Evolutionary conservation across 2,113 vertebrate species (phyloP).

Genomic region (Kobus ellipsiprymnus): DNA sequence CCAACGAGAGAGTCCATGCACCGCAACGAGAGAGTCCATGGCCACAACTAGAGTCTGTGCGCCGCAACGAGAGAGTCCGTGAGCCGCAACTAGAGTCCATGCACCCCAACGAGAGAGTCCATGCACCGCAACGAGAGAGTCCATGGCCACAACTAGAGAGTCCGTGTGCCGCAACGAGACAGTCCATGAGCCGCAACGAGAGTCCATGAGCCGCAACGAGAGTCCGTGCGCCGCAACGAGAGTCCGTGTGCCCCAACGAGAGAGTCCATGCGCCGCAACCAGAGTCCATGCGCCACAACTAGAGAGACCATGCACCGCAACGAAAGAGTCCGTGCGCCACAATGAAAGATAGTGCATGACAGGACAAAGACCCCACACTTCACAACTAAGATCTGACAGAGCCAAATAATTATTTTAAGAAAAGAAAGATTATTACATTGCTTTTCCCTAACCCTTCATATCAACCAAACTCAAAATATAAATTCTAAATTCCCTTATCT

Average conservation of each 20-base stretch:
- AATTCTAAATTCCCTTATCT: background rate
- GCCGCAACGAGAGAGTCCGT: accelerated
- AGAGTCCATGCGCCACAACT: no score
- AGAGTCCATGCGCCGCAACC: no score
- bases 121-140: no score
- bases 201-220: accelerated
- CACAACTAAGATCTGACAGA: background rate
- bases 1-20: accelerated
- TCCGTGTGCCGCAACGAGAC: accelerated
- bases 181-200: no score
- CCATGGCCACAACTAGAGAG: no score
- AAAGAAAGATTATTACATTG: background rate
- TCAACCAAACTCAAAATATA: background rate
- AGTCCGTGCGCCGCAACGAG: accelerated
- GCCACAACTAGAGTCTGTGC: background rate
- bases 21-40: no score
- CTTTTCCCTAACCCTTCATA: background rate
- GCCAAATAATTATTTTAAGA: background rate
- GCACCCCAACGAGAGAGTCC: no score
- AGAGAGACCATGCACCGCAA: accelerated
- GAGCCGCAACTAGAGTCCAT: accelerated
- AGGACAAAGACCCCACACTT: background rate
- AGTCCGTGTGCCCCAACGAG: accelerated
- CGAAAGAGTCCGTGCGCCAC: accelerated
- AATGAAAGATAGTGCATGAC: background rate